Evolutionary conservation across 2,888 invertebrate species (phyloP).

Genomic region (Eupithecia pulchellata): DNA sequence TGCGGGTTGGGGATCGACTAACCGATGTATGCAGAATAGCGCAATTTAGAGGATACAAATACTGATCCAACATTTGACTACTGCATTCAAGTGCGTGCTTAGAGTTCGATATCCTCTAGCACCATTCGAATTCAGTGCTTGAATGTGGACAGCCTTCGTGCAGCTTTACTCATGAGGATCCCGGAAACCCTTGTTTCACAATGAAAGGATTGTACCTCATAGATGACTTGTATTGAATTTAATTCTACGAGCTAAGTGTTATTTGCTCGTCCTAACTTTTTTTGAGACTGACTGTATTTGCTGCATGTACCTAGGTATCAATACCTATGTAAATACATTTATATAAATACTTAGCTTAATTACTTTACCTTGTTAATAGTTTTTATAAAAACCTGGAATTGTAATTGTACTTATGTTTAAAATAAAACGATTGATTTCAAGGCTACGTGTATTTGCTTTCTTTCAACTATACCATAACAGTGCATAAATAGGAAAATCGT

Average conservation of each 20-base stretch:
- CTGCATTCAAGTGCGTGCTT: conserved; percentile 89
- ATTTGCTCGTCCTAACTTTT: not conserved
- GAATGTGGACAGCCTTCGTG: conserved; percentile 70
- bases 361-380: not conserved
- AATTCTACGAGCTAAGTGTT: not conserved
- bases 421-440: conserved; percentile 62
- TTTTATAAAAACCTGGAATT: not conserved
- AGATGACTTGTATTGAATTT: not conserved
- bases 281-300: not conserved
- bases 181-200: too few species aligned
- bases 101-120: conserved; percentile 87
- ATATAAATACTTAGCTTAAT: not conserved
- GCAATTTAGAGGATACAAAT: not conserved
- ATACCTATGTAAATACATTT: too few species aligned
- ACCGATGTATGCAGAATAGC: not conserved
- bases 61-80: conserved; percentile 81
- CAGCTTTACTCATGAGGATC: not conserved
- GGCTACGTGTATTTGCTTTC: conserved; percentile 71
- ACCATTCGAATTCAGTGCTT: conserved; percentile 89
- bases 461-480: conserved; percentile 66
- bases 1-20: too few species aligned
- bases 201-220: too few species aligned
- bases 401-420: conserved; percentile 18
- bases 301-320: not conserved
- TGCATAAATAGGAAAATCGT: conserved; percentile 82